Evolutionary conservation across 2,888 invertebrate genomes (phyloP), one percentile per base, ranked within the genome.

Genomic region (Noctua comes): DNA sequence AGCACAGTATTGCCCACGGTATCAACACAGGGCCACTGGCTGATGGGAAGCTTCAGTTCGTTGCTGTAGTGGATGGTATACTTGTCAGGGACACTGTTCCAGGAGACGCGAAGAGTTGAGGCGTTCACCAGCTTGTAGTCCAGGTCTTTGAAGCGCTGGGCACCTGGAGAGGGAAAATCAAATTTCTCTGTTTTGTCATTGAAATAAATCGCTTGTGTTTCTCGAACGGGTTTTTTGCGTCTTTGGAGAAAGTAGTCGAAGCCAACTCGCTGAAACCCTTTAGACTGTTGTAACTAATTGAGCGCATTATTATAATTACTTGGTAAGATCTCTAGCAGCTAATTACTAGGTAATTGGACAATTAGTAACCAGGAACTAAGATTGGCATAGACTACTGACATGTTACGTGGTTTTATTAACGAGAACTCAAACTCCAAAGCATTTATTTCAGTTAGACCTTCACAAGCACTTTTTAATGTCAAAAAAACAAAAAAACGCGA

Each of bases 21-120:
- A 31, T 93, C 90, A 4, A 93, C 83, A 1, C 91, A 83, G 7
- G 88, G 89, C 97, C 97, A 97, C 65, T 93, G 90, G 57, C 94
- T 92, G n/a, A 95, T 88, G 0, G 96, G 95, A 74, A 94, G 89
- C 21, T 89, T 92, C 24, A 94, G 92, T 75, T 96, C 93, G 59
- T 92, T 90, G 86, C 95, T 96, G 92, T 97, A 97, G 80, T 95
- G 94, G 72, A 97, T 96, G 16, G 95, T 94, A 92, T 97, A 97
- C 65, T 89, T 88, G 62, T 88, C 90, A 0, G 91, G 91, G 5
- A 84, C 86, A 5, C 93, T 93, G 79, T 85, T 88, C 96, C 96
- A 96, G 4, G 92, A 92, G 43, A 96, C 92, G 0, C 91, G 90
- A 18, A 94, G 85, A 0, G 93, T 87, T 2, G 91, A 88, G 10